These are phyloP conservation scores for Ladona fulva DNA, from an alignment of 1,140 invertebrate species.

Conservation along the genomic window DNA sequence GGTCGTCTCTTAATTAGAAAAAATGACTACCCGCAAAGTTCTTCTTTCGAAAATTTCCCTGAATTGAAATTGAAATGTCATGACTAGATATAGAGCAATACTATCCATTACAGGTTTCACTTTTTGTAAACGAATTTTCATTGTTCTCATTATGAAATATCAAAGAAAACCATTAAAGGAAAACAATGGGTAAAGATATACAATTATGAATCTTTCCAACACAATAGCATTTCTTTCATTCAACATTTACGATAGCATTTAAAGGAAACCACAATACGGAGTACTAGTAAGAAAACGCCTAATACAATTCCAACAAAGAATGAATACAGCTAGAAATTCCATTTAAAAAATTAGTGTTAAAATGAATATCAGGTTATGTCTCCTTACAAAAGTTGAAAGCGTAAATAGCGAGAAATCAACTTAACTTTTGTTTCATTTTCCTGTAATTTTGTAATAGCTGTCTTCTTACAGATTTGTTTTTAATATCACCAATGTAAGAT, in stretches of 20 bases:
- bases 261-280: neutral
- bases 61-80: too few species aligned
- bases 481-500: neutral
- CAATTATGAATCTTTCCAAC: too few species aligned
- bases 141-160: too few species aligned
- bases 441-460: neutral
- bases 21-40: too few species aligned
- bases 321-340: neutral
- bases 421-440: neutral
- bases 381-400: neutral
- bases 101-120: neutral
- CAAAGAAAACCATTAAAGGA: too few species aligned
- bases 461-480: neutral
- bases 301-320: neutral
- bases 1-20: too few species aligned
- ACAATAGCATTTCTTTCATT: too few species aligned
- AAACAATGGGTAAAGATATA: too few species aligned
- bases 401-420: neutral
- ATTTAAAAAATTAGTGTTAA: neutral
- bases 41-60: too few species aligned
- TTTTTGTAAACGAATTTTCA: too few species aligned
- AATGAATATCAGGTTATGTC: neutral
- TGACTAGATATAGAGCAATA: too few species aligned
- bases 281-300: neutral
- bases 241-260: neutral